Evolutionary conservation across 2,888 invertebrate species (phyloP), one percentile per base, ranked within the genome.

Genomic region (Agonopterix subpropinquella): DNA sequence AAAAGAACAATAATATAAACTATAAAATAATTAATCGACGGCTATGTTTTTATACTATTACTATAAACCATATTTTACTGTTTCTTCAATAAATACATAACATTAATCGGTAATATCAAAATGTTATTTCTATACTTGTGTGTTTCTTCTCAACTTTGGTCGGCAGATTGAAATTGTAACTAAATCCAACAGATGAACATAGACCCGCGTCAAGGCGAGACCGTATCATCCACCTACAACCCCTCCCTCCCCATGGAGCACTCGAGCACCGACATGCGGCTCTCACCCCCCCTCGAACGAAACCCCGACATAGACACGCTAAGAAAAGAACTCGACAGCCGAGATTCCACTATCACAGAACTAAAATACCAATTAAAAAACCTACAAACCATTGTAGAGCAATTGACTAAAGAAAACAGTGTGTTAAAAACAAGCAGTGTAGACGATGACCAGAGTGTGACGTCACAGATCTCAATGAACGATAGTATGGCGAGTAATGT

Each of bases 371-470:
- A 94, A 65, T 76, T 93, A 15, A 86, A 84, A 49, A 90, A 89
- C 59, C 73, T 93, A 28, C 92, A 92, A 59, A 89, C 90, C 3
- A 92, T 92, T 44, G 92, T 97, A 13, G 94, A 95, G 66, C 92
- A 92, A 59, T 77, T 97, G 43, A 93, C 93, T 11, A 92, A 91
- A 52, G 97, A 96, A 74, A 97, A 97, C 77, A 91, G 92, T 46
- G 92, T 94, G 48, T 70, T 96, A 41, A 93, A 94, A 65, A 92
- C 90, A 0, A 85, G 72, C 48, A 90, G 89, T 47, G 75, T 83
- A 0, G 86, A 87, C 50, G 89, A 89, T 39, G 80, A 83, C 41
- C 74, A 79, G 48, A 86, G 82, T 48, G 65, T 82, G 62, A 75
- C 79, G 48, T 85, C 87, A 50, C 80, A 84, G 52, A 67, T 68